These are phyloP conservation scores for Ectemnius lituratus DNA, from an alignment of 2,888 invertebrate species.

Conservation along the genomic window DNA sequence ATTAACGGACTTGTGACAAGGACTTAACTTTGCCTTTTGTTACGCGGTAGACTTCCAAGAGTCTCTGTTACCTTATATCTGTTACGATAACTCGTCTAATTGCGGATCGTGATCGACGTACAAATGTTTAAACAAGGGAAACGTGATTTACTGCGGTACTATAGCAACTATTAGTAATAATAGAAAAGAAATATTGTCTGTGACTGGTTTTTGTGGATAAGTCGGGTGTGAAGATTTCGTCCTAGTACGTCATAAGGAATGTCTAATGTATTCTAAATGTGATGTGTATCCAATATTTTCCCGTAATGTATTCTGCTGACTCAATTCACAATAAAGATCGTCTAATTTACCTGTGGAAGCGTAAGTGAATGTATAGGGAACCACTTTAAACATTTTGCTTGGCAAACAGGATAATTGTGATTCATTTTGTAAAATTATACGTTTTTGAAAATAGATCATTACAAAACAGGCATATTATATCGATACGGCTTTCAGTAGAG, in stretches of 20 bases:
- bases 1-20: too few relatives aligned
- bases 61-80: conserved; percentile 3
- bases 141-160: conserved; percentile 22
- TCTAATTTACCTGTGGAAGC: conserved; percentile 51
- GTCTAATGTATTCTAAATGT: conserved; percentile 64
- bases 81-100: conserved; percentile 7
- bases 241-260: conserved; percentile 44
- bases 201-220: conserved; percentile 30
- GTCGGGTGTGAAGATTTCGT: conserved; percentile 35
- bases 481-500: too few relatives aligned
- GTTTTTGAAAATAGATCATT: too few relatives aligned
- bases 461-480: too few relatives aligned
- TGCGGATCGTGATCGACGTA: conserved; percentile 26
- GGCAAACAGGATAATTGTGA: too few relatives aligned
- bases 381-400: too few relatives aligned
- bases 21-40: conserved; percentile 31
- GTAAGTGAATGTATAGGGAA: too few relatives aligned
- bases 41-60: conserved; percentile 24
- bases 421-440: too few relatives aligned
- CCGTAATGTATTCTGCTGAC: conserved; percentile 65
- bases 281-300: conserved; percentile 68
- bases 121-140: conserved; percentile 36
- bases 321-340: conserved; percentile 58
- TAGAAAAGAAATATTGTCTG: conserved; percentile 28
- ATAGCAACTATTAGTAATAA: conserved; percentile 21